Base-by-base conservation (phyloP, 2,888 invertebrate species). In the Galerucella calmariensis region DNA sequence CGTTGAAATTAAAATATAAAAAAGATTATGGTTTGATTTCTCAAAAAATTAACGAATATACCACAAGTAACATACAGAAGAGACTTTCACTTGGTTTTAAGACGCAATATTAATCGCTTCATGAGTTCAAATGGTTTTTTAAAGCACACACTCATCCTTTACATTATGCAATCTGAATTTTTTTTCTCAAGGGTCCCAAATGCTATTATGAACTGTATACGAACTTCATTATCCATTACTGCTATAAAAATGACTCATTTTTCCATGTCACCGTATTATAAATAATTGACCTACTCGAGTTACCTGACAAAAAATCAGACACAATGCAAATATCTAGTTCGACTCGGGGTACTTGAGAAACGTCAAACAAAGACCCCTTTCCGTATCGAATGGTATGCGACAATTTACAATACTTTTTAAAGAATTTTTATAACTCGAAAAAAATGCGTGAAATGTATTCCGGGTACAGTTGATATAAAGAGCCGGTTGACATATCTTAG, bases 401-500 rank as follows among this genome's bases (percentile, higher is more conserved):
- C 76, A 74, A 63, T 78, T 76, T 75, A 77, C 76, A 74, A 75
- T 77, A 62, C 67, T 78, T 78, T 72, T 75, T 70, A 75, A 75
- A 66, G 67, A 76, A 75, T 74, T 74, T 71, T 65, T 66, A 61
- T 63, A 58, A 20, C 53, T 67, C 20, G 81, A 82, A 83, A 83
- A 79, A 83, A 83, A 78, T 78, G 82, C 79, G 79, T 80, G 80
- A 82, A 82, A 83, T 81, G 70, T 83, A 84, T 84, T 82, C 84
- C 80, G 79, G 82, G 81, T 81, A 79, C 74, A 74, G 77, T 77
- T 69, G 77, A 77, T 73, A 69, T 82, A 83, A 85, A 85, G 83
- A 81, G 81, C 80, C 67, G 83, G 84, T 84, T 85, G 85, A 85
- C 86, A 85, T 83, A 84, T 85, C 81, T 79, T 81, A 82, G 84